Conservation (phyloP, 2,113 vertebrate species). For the Corvus moneduloides region DNA sequence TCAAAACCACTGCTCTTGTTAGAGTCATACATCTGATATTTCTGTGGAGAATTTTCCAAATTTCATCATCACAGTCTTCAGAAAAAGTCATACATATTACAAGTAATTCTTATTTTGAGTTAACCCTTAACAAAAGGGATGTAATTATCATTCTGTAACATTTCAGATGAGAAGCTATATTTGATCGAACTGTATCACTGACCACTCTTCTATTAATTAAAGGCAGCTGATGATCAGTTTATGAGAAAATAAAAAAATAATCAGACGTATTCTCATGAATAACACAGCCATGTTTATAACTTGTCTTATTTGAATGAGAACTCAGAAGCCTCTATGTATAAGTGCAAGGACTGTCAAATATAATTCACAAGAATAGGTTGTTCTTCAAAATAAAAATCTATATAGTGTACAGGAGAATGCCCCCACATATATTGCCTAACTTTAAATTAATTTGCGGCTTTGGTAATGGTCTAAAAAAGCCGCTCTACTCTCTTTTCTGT, state of each 20-base stretch:
- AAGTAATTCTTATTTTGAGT: not conserved
- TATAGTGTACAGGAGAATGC: not conserved
- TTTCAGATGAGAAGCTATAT: not conserved
- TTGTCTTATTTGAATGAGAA: not conserved
- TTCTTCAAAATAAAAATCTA: not conserved
- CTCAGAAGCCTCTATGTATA: not conserved
- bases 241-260: not conserved
- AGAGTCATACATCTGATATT: not conserved
- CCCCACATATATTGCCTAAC: not conserved
- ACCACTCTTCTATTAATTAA: not conserved
- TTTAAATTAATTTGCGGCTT: slow-evolving; percentile 3
- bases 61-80: not conserved
- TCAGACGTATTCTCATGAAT: not conserved
- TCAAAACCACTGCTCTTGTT: not conserved
- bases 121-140: not conserved
- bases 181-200: not conserved
- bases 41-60: not conserved
- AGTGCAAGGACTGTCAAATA: not conserved
- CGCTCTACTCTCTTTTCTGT: not conserved
- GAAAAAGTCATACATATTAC: not conserved
- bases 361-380: not conserved
- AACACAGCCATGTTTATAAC: not conserved
- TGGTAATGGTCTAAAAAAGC: not conserved
- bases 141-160: not conserved
- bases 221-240: not conserved